Evolutionary conservation across 2,113 vertebrate genomes (phyloP), one percentile per base, ranked within the genome.

Genomic region (Tinamus guttatus): DNA sequence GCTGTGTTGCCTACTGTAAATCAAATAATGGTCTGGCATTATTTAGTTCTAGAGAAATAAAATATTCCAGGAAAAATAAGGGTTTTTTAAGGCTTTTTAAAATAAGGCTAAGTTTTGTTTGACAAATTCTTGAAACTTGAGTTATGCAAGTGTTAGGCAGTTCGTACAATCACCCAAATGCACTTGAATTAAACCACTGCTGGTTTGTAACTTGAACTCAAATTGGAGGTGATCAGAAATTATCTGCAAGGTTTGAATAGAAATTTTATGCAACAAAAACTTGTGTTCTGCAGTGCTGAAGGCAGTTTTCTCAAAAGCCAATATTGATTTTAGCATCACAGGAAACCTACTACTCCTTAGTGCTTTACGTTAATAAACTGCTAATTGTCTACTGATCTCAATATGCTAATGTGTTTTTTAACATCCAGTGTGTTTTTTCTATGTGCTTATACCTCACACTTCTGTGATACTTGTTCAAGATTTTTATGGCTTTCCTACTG

Each of bases 351-450:
- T 38, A 85, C 69, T 94, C 75, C 82, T 32, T 27, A 27, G 30
- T 75, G 36, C 47, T 85, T 82, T 75, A 51, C 73, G 70, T 65
- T 96, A 93, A 95, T 91, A 88, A 95, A 88, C 92, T 43, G 77
- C 82, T 91, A 93, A 89, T 95, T 95, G 93, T 59, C 86, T 45
- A 30, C 45, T 18, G 41, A 36, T 76, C 86, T 96, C 76, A 36
- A 79, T 82, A 79, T 82, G 87, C 69, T 64, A 14, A 89, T 40
- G 43, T 52, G 54, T 71, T 76, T 94, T 78, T 62, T 67, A 59
- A 59, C 56, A 73, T 43, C 63, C 10, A 58, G 16, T 62, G 62
- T 67, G 43, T 41, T 32, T 36, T 41, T 38, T 85, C 51, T 69
- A 4, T 73, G 19, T 47, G 41, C 5, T n/a, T 18, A 41, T 13